Evolutionary conservation across 2,113 vertebrate species (phyloP).

Genomic region (Picathartes gymnocephalus): DNA sequence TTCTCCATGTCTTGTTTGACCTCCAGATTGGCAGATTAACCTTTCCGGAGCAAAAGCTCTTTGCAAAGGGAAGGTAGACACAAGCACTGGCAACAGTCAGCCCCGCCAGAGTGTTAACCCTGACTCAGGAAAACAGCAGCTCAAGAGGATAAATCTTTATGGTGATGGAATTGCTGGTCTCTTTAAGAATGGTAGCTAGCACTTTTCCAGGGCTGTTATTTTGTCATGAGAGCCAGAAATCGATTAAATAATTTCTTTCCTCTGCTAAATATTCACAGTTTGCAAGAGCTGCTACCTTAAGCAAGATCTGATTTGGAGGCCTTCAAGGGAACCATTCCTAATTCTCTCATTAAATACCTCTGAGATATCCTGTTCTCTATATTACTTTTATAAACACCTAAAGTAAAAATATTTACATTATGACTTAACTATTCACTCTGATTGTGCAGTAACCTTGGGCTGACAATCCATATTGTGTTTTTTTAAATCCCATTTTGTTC

Average conservation of each 20-base stretch:
- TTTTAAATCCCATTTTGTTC: not conserved
- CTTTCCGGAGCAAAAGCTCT: not conserved
- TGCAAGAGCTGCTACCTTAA: not conserved
- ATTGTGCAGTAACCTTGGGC: constrained; percentile 40
- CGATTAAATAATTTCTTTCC: not conserved
- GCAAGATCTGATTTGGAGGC: not conserved
- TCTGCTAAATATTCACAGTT: not conserved
- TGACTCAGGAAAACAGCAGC: not conserved
- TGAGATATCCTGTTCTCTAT: constrained; percentile 21
- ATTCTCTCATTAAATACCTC: constrained; percentile 9
- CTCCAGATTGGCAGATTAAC: not conserved
- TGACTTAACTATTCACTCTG: not conserved
- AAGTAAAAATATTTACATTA: constrained; percentile 55
- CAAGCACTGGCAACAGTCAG: not conserved
- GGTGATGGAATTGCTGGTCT: not conserved
- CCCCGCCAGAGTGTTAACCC: not conserved
- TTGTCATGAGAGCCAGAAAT: not conserved
- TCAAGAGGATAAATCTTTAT: constrained; percentile 12
- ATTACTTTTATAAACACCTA: constrained; percentile 38
- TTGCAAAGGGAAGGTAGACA: not conserved
- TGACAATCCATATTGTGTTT: constrained; percentile 34
- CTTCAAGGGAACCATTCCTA: not conserved
- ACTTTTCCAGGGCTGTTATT: not conserved
- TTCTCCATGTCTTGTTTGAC: constrained; percentile 12
- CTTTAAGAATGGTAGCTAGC: not conserved